phyloP scores from a whole-genome alignment of 2,113 vertebrate genomes.

The Scophthalmus maximus region DNA sequence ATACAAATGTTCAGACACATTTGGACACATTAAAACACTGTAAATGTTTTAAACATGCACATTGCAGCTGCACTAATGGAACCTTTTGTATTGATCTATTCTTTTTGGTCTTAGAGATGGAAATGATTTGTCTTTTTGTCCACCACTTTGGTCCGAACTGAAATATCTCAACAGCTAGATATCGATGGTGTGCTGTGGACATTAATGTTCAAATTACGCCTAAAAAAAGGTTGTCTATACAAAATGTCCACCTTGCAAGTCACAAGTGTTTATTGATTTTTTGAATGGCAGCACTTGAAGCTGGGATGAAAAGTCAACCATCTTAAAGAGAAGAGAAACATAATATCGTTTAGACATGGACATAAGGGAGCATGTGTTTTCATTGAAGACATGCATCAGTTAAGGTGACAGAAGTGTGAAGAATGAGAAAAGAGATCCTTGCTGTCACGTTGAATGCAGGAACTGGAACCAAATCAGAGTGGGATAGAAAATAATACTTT shows the following conservation, averaged over 20 bases:
- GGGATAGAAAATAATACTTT: too few species aligned
- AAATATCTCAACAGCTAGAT: background rate
- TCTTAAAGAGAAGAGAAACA: too few species aligned
- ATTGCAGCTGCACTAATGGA: background rate
- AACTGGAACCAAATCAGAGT: too few species aligned
- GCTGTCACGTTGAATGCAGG: too few species aligned
- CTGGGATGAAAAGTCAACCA: too few species aligned
- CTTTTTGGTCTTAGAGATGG: background rate
- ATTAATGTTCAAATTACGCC: too few species aligned
- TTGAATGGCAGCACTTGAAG: too few species aligned
- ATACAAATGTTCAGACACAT: background rate
- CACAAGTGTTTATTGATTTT: background rate
- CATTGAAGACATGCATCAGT: background rate
- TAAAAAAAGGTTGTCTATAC: background rate
- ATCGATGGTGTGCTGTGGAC: background rate
- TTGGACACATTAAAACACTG: background rate
- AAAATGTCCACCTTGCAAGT: background rate
- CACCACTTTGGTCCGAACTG: background rate
- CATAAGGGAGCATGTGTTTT: too few species aligned
- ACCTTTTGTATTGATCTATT: conserved; percentile 7
- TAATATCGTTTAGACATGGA: too few species aligned
- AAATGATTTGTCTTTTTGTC: background rate
- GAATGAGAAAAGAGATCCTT: too few species aligned
- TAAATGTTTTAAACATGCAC: background rate
- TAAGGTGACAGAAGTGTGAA: too few species aligned